phyloP scores from a whole-genome alignment of 2,888 invertebrate genomes.

The Acrobasis consociella region DNA sequence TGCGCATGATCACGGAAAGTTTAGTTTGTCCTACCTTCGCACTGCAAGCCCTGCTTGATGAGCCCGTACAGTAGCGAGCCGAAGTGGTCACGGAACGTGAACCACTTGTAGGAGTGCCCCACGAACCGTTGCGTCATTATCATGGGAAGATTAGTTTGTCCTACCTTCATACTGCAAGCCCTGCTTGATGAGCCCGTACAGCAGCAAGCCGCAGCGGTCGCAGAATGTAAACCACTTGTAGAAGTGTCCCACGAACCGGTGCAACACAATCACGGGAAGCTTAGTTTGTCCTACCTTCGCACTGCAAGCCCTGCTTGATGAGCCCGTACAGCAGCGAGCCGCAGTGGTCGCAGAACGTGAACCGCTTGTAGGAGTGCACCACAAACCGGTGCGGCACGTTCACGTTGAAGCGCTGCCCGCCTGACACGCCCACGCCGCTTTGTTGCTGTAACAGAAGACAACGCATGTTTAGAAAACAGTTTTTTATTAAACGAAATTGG shows the following conservation, averaged over 20 bases:
- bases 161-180: slow-evolving; percentile 97
- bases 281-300: slow-evolving; percentile 86
- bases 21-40: slow-evolving; percentile 85
- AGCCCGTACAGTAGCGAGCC: slow-evolving; percentile 98
- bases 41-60: slow-evolving; percentile 97
- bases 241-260: slow-evolving; percentile 97
- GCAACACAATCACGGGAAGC: slow-evolving; percentile 94
- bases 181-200: slow-evolving; percentile 97
- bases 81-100: slow-evolving; percentile 99
- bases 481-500: too few species aligned
- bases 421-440: slow-evolving; percentile 79
- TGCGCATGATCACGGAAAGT: slow-evolving; percentile 97
- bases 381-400: slow-evolving; percentile 98
- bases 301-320: slow-evolving; percentile 97
- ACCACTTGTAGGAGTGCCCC: slow-evolving; percentile 98
- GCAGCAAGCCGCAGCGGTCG: slow-evolving; percentile 99
- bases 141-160: too few species aligned
- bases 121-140: slow-evolving; percentile 87
- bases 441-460: slow-evolving; percentile 46
- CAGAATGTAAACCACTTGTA: slow-evolving; percentile 99
- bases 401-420: slow-evolving; percentile 95
- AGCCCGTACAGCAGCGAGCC: slow-evolving; percentile 98
- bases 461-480: slow-evolving; percentile 11
- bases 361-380: slow-evolving; percentile 98
- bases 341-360: slow-evolving; percentile 99